Conservation (phyloP, 53 echinoderm and acorn worm genomes). For the Crossaster papposus region DNA sequence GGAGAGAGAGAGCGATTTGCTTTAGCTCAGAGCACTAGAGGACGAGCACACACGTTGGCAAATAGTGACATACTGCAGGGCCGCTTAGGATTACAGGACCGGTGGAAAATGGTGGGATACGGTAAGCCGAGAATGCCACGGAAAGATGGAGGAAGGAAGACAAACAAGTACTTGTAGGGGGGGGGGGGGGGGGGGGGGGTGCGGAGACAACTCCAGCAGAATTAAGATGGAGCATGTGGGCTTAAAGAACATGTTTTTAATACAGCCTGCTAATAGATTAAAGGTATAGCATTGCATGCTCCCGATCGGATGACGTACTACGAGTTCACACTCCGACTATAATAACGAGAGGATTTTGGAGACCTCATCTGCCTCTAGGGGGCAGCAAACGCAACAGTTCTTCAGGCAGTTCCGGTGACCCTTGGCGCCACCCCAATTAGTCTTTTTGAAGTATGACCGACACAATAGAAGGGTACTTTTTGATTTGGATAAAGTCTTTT, state of each 20-base stretch:
- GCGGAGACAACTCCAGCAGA: not conserved
- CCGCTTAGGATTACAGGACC: not conserved
- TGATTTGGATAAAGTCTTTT: too few species aligned
- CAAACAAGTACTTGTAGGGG: too few species aligned
- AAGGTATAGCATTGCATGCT: not conserved
- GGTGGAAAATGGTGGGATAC: not conserved
- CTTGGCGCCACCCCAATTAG: not conserved
- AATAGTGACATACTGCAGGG: conserved; percentile 3
- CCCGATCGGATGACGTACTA: not conserved
- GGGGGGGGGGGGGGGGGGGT: too few species aligned
- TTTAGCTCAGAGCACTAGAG: not conserved
- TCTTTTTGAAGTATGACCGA: not conserved
- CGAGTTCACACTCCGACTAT: not conserved
- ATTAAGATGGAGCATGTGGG: conserved; percentile 1
- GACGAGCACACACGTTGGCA: conserved; percentile 21
- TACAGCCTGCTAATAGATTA: not conserved
- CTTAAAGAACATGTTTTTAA: not conserved
- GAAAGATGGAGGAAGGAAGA: not conserved
- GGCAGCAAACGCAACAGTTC: not conserved
- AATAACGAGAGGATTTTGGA: not conserved
- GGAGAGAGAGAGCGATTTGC: conserved; percentile 36
- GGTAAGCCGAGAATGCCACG: not conserved
- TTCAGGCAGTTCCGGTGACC: not conserved
- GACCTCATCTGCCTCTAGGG: not conserved
- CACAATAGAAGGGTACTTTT: too few species aligned